A percentile compares a stretch with the other conserved stretches of the same genome.
phyloP scores from a whole-genome alignment of 2,797 vertebrate genomes.

The Phalanger gymnotis region DNA sequence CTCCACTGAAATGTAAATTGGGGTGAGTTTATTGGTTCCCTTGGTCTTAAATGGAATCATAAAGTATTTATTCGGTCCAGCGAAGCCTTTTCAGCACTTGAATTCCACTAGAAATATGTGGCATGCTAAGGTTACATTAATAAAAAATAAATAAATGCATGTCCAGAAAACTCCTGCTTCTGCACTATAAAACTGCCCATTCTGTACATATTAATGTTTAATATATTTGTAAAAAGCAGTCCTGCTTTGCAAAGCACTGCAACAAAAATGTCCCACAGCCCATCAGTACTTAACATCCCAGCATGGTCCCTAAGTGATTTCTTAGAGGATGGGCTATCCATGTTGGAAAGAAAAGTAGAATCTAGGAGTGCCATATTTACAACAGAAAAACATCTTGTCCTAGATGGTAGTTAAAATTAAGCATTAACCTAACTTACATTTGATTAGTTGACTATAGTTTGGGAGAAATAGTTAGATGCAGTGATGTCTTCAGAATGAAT shows the following conservation, averaged over 20 bases:
- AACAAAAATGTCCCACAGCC: constrained; percentile 80
- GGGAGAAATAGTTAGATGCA: constrained; percentile 52
- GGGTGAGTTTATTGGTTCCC: constrained; percentile 78
- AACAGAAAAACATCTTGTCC: constrained; percentile 45
- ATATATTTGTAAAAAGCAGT: constrained; percentile 88
- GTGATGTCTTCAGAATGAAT: constrained; percentile 57
- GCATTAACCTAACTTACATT: constrained; percentile 36
- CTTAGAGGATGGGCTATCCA: constrained; percentile 67
- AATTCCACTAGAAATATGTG: constrained; percentile 73
- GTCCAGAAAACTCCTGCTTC: constrained; percentile 85
- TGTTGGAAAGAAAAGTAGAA: constrained; percentile 66
- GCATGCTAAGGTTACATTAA: constrained; percentile 85
- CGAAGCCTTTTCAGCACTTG: constrained; percentile 78
- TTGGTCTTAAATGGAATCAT: constrained; percentile 81
- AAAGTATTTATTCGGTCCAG: constrained; percentile 81
- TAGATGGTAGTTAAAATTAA: constrained; percentile 58
- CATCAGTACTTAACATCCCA: constrained; percentile 82
- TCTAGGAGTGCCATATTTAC: constrained; percentile 8
- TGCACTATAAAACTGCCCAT: constrained; percentile 85
- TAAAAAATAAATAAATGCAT: constrained; percentile 87
- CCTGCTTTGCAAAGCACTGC: constrained; percentile 80
- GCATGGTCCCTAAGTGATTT: constrained; percentile 76
- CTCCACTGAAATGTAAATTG: constrained; percentile 83
- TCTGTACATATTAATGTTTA: constrained; percentile 90
- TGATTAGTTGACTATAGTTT: constrained; percentile 28